Evolutionary conservation across 2,797 vertebrate species (phyloP).

Genomic region (Buphagus erythrorhynchus): DNA sequence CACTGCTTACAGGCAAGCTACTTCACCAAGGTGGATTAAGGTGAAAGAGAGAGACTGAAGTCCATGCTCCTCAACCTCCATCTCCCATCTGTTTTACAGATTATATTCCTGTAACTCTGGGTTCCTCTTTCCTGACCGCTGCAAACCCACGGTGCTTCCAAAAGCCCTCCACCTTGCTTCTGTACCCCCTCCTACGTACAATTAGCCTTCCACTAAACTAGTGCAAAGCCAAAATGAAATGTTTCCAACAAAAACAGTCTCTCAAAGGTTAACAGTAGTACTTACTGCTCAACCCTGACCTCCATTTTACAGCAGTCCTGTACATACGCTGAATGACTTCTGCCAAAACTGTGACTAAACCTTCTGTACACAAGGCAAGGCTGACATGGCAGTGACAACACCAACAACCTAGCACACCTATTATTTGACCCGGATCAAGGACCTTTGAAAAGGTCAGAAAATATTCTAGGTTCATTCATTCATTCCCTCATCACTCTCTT

Average conservation of each 20-base stretch:
- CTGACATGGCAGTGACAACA: neutral
- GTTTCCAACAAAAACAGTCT: neutral
- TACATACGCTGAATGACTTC: neutral
- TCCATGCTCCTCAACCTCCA: neutral
- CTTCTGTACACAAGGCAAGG: neutral
- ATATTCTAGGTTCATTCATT: neutral
- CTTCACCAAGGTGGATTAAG: neutral
- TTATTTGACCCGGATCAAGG: neutral
- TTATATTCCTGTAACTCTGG: neutral
- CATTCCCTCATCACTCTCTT: neutral
- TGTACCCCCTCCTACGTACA: fast-evolving
- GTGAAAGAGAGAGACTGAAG: neutral
- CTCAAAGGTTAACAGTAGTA: neutral
- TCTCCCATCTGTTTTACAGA: neutral
- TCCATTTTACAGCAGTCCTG: neutral
- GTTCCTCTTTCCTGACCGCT: neutral
- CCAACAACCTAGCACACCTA: neutral
- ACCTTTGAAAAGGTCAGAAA: neutral
- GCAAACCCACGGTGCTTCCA: neutral
- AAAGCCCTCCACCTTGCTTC: neutral
- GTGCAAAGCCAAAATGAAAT: neutral
- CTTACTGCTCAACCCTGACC: neutral
- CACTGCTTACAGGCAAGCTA: neutral
- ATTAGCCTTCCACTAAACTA: neutral
- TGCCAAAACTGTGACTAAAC: neutral